Percentiles rank a stretch among this genome's conserved stretches.
phyloP scores from a whole-genome alignment of 2,113 vertebrate genomes.

The Regulus satrapa region DNA sequence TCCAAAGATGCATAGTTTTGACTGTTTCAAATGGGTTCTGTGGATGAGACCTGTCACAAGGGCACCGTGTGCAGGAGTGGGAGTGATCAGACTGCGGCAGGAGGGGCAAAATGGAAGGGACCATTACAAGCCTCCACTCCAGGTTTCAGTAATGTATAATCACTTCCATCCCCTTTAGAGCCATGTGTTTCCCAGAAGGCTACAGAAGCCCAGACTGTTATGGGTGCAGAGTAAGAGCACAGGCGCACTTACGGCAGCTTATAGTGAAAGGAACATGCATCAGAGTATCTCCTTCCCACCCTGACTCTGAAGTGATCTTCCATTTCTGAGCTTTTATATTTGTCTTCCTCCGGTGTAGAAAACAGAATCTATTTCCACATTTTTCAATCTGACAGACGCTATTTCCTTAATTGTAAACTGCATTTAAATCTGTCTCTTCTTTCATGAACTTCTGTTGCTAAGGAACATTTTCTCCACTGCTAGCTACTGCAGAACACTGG shows the following conservation, averaged over 20 bases:
- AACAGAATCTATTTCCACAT: neutral
- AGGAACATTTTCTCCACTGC: neutral
- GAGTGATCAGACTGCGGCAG: neutral
- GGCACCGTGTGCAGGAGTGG: neutral
- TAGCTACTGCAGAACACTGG: neutral
- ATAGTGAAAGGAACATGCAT: neutral
- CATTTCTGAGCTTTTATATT: neutral
- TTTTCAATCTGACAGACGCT: neutral
- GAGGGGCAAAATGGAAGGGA: neutral
- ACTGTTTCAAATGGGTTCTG: neutral
- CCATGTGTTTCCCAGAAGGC: neutral
- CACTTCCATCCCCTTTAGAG: neutral
- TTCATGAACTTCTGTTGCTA: neutral
- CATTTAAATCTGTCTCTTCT: neutral
- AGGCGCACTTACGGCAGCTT: neutral
- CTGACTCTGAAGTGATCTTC: neutral
- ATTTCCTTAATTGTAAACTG: neutral
- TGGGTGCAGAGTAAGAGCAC: neutral
- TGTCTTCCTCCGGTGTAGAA: neutral
- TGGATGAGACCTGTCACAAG: neutral
- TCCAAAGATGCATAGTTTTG: neutral
- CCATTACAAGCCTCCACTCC: neutral
- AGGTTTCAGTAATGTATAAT: neutral
- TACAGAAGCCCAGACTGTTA: neutral
- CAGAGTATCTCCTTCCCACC: neutral